These are phyloP conservation scores for Hydrolagus affinis DNA, from an alignment of 2,113 vertebrate species.

Conservation along the genomic window DNA sequence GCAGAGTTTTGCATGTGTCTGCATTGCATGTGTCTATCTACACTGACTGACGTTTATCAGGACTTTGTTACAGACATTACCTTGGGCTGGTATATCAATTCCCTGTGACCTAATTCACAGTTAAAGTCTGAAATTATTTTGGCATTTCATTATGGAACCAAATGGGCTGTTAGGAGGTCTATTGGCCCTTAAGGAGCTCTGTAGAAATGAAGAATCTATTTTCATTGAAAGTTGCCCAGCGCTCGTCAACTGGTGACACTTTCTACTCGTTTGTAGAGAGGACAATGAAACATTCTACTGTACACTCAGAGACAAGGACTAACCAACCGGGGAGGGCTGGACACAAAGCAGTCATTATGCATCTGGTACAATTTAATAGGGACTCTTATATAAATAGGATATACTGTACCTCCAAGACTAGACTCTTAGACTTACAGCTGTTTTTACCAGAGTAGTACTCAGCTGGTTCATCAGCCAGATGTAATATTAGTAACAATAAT, in stretches of 20 bases:
- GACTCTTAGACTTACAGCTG: conserved; percentile 25
- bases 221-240: not conserved
- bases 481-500: no score
- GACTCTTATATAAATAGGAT: not conserved
- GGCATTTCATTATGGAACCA: not conserved
- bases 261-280: conserved; percentile 5
- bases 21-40: not conserved
- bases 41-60: not conserved
- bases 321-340: conserved; percentile 1
- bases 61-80: no score
- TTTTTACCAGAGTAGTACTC: not conserved
- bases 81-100: not conserved
- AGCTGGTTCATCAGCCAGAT: no score
- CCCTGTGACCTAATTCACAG: conserved; percentile 3
- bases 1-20: not conserved
- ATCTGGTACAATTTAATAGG: conserved; percentile 17
- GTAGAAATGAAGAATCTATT: not conserved
- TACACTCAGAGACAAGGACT: not conserved
- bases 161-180: not conserved
- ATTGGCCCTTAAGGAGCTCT: conserved; percentile 1
- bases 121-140: not conserved
- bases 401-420: conserved; percentile 12
- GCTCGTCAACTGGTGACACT: not conserved
- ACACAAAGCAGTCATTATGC: conserved; percentile 22
- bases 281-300: not conserved